These are phyloP conservation scores for Poeciliopsis infans DNA, from an alignment of 2,797 vertebrate species.

Conservation along the genomic window DNA sequence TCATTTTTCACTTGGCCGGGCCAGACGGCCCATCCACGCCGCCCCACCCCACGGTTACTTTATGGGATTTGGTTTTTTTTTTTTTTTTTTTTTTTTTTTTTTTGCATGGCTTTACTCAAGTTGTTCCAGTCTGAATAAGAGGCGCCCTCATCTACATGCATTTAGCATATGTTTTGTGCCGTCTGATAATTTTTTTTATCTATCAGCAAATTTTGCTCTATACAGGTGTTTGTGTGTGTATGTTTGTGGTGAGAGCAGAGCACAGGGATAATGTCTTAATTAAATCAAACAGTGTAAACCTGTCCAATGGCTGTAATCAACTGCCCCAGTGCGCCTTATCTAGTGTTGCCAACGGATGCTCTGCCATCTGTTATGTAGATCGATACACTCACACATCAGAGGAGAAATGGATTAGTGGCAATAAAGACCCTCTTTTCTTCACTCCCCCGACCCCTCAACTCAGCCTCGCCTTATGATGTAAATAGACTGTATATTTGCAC, in stretches of 20 bases:
- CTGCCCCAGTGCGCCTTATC: slow-evolving; percentile 82
- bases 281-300: slow-evolving; percentile 85
- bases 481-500: slow-evolving; percentile 65
- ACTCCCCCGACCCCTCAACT: slow-evolving; percentile 24
- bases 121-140: slow-evolving; percentile 68
- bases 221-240: slow-evolving; percentile 64
- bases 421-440: slow-evolving; percentile 73
- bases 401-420: slow-evolving; percentile 81
- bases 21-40: no score
- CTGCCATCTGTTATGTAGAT: slow-evolving; percentile 83
- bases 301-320: slow-evolving; percentile 83
- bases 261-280: slow-evolving; percentile 83
- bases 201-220: slow-evolving; percentile 42
- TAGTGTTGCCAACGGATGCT: slow-evolving; percentile 80
- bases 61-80: slow-evolving; percentile 74
- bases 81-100: neutral
- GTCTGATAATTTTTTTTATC: slow-evolving; percentile 40
- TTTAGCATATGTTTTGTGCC: slow-evolving; percentile 53
- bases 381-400: slow-evolving; percentile 82
- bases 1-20: no score
- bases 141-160: slow-evolving; percentile 70
- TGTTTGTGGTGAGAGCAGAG: slow-evolving; percentile 68
- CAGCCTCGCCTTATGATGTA: slow-evolving; percentile 66
- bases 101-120: slow-evolving; percentile 71
- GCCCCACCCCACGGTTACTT: no score